Percentiles rank a stretch among this genome's conserved stretches.
Conservation (phyloP, 2,888 invertebrate species). For the Pyrrhia umbra region DNA sequence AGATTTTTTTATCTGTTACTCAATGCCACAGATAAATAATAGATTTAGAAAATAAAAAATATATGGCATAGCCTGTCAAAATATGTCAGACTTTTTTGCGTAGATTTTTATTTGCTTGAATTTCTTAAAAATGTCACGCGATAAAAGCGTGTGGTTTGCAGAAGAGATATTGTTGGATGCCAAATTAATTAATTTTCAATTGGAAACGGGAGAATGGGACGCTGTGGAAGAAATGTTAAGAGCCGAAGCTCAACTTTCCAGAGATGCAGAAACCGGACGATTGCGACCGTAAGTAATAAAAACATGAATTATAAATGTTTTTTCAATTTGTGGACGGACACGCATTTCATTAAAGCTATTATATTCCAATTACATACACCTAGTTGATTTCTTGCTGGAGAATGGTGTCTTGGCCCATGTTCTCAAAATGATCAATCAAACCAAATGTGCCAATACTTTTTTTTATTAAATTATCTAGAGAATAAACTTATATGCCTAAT, state of each 20-base stretch:
- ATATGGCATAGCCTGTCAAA: slow-evolving; percentile 47
- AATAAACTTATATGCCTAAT: no score
- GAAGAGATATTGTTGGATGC: slow-evolving; percentile 88
- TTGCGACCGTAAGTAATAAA: slow-evolving; percentile 81
- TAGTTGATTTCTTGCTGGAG: not conserved
- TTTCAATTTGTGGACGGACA: not conserved
- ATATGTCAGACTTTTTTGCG: slow-evolving; percentile 52
- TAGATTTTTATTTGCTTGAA: slow-evolving; percentile 41
- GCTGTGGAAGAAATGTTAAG: slow-evolving; percentile 89
- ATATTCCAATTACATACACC: not conserved
- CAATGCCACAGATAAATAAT: not conserved
- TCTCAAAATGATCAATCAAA: not conserved
- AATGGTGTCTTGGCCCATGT: no score
- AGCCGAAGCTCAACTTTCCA: slow-evolving; percentile 87
- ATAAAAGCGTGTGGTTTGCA: slow-evolving; percentile 89
- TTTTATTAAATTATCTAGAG: not conserved
- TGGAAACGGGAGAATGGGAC: slow-evolving; percentile 89
- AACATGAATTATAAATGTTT: slow-evolving; percentile 16
- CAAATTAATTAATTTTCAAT: slow-evolving; percentile 86
- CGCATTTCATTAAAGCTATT: not conserved
- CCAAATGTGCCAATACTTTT: no score
- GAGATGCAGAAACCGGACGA: slow-evolving; percentile 87
- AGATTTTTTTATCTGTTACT: not conserved
- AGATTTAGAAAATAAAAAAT: not conserved
- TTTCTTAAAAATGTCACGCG: slow-evolving; percentile 82